These are phyloP conservation scores for Acronicta leporina DNA, from an alignment of 2,888 invertebrate species.

Conservation along the genomic window DNA sequence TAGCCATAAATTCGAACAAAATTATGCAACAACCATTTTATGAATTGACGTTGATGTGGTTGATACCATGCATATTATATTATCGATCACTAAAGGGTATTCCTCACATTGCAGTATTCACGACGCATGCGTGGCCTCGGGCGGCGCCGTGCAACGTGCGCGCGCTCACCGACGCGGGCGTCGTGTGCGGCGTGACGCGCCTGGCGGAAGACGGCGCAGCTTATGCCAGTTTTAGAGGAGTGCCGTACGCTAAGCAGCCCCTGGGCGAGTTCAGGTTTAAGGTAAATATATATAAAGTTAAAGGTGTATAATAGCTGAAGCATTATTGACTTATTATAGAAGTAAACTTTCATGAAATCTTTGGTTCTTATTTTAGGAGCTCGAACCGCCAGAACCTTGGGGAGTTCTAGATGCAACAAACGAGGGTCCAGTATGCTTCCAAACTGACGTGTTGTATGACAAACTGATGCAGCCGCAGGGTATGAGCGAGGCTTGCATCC, in stretches of 20 bases:
- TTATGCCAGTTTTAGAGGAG: slow-evolving; percentile 82
- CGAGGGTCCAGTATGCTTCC: slow-evolving; percentile 90
- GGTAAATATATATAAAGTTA: slow-evolving; percentile 56
- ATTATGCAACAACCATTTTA: too few relatives aligned
- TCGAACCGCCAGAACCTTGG: slow-evolving; percentile 87
- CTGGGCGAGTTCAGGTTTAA: slow-evolving; percentile 74
- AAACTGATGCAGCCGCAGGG: slow-evolving; percentile 63
- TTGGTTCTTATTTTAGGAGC: slow-evolving; percentile 78
- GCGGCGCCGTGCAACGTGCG: slow-evolving; percentile 51
- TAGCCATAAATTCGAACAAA: too few relatives aligned
- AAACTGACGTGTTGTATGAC: slow-evolving; percentile 83
- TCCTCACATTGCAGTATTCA: slow-evolving; percentile 51
- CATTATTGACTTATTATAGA: too few relatives aligned
- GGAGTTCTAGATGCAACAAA: slow-evolving; percentile 84
- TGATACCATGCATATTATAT: too few relatives aligned
- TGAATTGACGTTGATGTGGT: too few relatives aligned
- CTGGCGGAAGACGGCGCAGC: slow-evolving; percentile 54
- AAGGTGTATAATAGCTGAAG: neutral
- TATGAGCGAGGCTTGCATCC: slow-evolving; percentile 78
- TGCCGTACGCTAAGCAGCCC: slow-evolving; percentile 83
- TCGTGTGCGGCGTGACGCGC: slow-evolving; percentile 70
- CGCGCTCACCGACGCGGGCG: slow-evolving; percentile 67
- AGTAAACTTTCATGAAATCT: neutral
- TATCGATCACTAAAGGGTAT: neutral
- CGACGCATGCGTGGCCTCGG: slow-evolving; percentile 43